Percentiles rank a stretch among this genome's conserved stretches.
Conservation (phyloP, 1,140 invertebrate species). For the Bombus fervidus region DNA sequence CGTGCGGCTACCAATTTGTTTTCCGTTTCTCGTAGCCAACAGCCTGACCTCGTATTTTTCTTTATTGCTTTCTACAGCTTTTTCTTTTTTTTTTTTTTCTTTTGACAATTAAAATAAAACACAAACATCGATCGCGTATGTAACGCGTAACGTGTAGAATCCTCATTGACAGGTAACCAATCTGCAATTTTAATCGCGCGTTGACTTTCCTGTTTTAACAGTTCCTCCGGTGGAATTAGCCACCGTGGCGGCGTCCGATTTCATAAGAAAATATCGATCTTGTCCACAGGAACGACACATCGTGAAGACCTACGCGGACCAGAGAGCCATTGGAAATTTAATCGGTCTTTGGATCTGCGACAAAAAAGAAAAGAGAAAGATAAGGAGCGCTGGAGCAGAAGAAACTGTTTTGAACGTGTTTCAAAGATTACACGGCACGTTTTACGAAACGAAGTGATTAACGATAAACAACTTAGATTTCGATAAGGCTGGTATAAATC, state of each 20-base stretch:
- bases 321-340: not conserved
- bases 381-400: not conserved
- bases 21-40: not conserved
- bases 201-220: constrained; percentile 14
- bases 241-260: not conserved
- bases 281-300: not conserved
- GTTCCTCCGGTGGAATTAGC: not conserved
- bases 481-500: not conserved
- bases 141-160: not conserved
- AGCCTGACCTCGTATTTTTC: not conserved
- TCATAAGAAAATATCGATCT: not conserved
- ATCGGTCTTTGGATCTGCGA: not conserved
- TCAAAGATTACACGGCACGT: not conserved
- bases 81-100: not conserved
- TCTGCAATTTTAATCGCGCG: constrained; percentile 31
- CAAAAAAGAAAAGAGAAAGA: not conserved
- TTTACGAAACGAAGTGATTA: not conserved
- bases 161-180: not conserved
- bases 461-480: not conserved
- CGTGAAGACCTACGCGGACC: not conserved
- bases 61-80: not conserved
- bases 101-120: not conserved
- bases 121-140: not conserved
- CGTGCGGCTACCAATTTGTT: not conserved
- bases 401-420: not conserved